Base-by-base conservation (phyloP, 2,113 vertebrate genomes). In the Columba janthina region DNA sequence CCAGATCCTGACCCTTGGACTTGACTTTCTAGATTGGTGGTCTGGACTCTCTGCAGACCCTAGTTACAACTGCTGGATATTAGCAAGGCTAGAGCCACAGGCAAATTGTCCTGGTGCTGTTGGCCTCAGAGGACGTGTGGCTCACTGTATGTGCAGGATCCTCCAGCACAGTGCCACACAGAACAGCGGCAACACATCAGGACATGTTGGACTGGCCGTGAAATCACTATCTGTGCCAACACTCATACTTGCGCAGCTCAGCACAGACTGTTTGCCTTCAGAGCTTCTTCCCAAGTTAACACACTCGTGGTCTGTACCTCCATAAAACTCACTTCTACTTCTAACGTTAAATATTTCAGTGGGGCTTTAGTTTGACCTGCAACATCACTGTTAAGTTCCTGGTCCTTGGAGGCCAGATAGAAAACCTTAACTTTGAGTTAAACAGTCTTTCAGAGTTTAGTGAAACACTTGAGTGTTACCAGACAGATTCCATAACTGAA, bases 271-370 rank as follows among this genome's bases (percentile, higher is more conserved):
- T 32, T 50, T 32, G 26, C 10, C 36, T 46, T 10, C 29, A 65
- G 36, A 84, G 18, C 26, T 57, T 29, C 44, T 38, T 85, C 38
- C 42, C 28, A 48, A 8, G 46, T 46, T 48, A 26, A 51, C 67
- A 9, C 12, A 15, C 16, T 65, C 10, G 3, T 34, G 26, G 6
- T 69, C 12, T 78, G 11, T 29, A 44, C 19, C n/a, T 36, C 53
- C 83, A 17, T 12, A 50, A 76, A 94, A 70, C 29, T 51, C 21
- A 25, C 24, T 94, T 36, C n/a, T 6, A 14, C 12, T 88, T 71
- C 31, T 48, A 40, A 44, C 3, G 1, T 20, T 38, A 46, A 75
- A 48, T 0, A 0, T 51, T 74, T 89, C 15, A 4, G 7, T 61
- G 58, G 60, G 9, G n/a, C 72, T 50, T 46, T 73, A 46, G 14